phyloP scores from a whole-genome alignment of 2,797 vertebrate genomes.

The Melanogrammus aeglefinus region DNA sequence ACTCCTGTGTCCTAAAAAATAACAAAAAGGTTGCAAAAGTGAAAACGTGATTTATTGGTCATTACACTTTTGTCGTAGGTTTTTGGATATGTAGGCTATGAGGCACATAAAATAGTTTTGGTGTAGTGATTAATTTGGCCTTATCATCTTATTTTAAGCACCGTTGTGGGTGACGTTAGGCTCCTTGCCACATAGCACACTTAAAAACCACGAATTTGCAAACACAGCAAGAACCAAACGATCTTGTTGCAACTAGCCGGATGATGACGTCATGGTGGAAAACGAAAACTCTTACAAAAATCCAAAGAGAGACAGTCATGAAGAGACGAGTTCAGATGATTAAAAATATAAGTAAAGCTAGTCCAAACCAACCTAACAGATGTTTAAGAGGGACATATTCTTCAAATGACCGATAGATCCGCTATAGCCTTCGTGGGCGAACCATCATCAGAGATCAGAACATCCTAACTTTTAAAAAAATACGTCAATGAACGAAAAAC shows the following conservation, averaged over 20 bases:
- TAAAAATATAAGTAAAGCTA: not conserved
- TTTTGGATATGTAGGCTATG: not conserved
- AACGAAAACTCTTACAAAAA: conserved; percentile 24
- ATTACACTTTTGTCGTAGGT: not conserved
- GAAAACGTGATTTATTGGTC: conserved; percentile 1
- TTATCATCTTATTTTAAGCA: not conserved
- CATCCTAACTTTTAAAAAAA: conserved; percentile 4
- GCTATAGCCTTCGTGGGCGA: not conserved
- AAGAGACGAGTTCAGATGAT: not conserved
- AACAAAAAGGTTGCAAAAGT: not conserved
- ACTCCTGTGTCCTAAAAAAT: conserved; percentile 90
- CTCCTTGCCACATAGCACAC: not conserved
- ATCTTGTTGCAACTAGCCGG: conserved; percentile 20
- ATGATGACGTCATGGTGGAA: conserved; percentile 58
- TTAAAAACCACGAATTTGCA: conserved; percentile 30
- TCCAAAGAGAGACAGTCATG: not conserved
- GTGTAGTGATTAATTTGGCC: not conserved
- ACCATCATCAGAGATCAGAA: not conserved
- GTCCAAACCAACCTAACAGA: not conserved
- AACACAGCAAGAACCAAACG: conserved; percentile 58
- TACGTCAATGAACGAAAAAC: not conserved
- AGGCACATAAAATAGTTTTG: not conserved
- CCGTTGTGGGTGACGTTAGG: not conserved
- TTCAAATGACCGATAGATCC: not conserved
- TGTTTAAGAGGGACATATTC: not conserved